Evolutionary conservation across 1,140 invertebrate genomes (phyloP), one percentile per base, ranked within the genome.

Genomic region (Drusus annulatus): DNA sequence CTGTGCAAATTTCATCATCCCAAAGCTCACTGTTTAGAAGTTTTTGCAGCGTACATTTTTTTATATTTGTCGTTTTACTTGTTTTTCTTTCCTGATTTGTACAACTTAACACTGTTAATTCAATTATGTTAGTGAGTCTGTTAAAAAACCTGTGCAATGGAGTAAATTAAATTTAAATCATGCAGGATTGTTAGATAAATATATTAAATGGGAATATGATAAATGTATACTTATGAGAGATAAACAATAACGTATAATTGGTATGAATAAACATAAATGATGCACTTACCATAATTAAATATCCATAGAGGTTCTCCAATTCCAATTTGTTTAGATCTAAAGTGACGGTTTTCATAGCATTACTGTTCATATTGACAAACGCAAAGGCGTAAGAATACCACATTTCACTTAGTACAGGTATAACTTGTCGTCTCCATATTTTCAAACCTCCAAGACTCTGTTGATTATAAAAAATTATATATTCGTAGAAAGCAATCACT

Each of bases 331-430:
- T 65, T 16, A 78, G 31, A 21, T 69, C 23, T 25, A 82, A 25
- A n/a, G 36, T 62, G 45, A 82, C 28, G n/a, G 19, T 76, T 25
- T 80, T 23, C 10, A 69, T 16, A n/a, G 31, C 52, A 19, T 51
- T 8, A 62, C 21, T 45, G 63, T 84, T 76, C 80, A 82, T 65
- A 54, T 84, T 84, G 1, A 84, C 78, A 71, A 84, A 84, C 19
- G 83, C 83, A 54, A 80, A n/a, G 5, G 80, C 83, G 52, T 80
- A 80, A 3, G 83, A 84, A 76, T 76, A 56, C 4, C 65, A 31
- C n/a, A 77, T 52, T 21, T 79, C 15, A 45, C 25, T 69, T 45
- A 74, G 80, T 5, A 80, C 54, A 0, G 83, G 83, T 65, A 84
- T 79, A 2, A 84, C 54, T 68, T 62, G 0, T 80, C 78, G 52